phyloP scores from a whole-genome alignment of 2,797 vertebrate genomes.

The Eleutherodactylus coqui region DNA sequence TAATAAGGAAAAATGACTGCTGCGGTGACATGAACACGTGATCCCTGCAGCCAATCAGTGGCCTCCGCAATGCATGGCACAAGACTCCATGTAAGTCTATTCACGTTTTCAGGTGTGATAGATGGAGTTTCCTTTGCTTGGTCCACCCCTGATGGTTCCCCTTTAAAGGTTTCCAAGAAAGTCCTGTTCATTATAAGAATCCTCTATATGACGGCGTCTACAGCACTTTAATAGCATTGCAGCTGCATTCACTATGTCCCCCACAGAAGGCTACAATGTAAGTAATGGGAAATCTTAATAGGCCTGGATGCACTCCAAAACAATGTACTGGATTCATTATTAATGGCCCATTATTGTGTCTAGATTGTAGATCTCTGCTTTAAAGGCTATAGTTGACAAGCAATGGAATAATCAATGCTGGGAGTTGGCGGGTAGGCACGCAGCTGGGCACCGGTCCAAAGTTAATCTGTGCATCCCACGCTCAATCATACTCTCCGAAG shows the following conservation, averaged over 20 bases:
- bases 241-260: background rate
- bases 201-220: background rate
- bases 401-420: slow-evolving; percentile 47
- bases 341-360: slow-evolving; percentile 56
- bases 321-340: slow-evolving; percentile 50
- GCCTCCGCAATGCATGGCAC: too few species aligned
- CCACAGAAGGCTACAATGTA: background rate
- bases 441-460: slow-evolving; percentile 29
- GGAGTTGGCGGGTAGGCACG: slow-evolving; percentile 13
- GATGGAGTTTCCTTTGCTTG: background rate
- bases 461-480: slow-evolving; percentile 21
- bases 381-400: slow-evolving; percentile 44
- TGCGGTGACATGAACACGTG: too few species aligned
- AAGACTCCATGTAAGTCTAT: background rate
- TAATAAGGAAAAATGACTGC: too few species aligned
- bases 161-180: background rate
- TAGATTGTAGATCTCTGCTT: slow-evolving; percentile 45
- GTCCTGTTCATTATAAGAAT: background rate
- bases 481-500: background rate
- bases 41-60: too few species aligned
- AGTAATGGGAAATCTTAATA: slow-evolving; percentile 25
- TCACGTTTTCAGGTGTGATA: background rate
- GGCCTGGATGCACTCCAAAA: background rate
- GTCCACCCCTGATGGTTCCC: background rate
- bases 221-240: background rate